phyloP scores from a whole-genome alignment of 2,888 invertebrate species.

The Muschampia plurimacula region DNA sequence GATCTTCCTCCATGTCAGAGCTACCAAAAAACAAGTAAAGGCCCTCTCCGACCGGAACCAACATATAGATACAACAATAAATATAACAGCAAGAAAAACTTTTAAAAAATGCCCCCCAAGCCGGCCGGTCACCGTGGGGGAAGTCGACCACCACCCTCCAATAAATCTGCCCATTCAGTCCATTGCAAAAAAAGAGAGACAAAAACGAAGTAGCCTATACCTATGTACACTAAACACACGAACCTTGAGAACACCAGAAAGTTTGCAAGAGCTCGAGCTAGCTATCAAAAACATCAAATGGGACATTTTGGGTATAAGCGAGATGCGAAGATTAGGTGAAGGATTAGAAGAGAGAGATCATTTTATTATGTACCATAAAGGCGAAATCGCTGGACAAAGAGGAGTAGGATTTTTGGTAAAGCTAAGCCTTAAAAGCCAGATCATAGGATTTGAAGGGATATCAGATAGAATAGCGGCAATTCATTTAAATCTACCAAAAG shows the following conservation, averaged over 20 bases:
- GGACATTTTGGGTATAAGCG: slow-evolving; percentile 41
- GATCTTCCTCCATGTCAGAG: background rate
- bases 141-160: slow-evolving; percentile 9
- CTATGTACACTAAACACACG: slow-evolving; percentile 4
- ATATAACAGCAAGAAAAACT: background rate
- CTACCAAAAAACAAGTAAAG: slow-evolving; percentile 12
- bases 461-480: slow-evolving; percentile 42
- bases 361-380: slow-evolving; percentile 40
- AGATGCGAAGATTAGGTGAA: slow-evolving; percentile 41
- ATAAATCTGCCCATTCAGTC: background rate
- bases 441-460: slow-evolving; percentile 39
- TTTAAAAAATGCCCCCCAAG: background rate
- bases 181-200: background rate
- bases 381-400: slow-evolving; percentile 34
- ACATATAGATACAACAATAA: background rate
- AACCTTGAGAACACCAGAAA: slow-evolving; percentile 6
- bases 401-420: slow-evolving; percentile 45
- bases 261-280: slow-evolving; percentile 10
- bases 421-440: slow-evolving; percentile 34
- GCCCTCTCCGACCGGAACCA: background rate
- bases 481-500: slow-evolving; percentile 13
- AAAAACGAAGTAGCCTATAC: background rate
- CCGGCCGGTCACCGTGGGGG: slow-evolving; percentile 13
- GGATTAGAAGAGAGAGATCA: slow-evolving; percentile 36
- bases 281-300: background rate